Evolutionary conservation across 37 sponge, comb jelly and placozoan genomes (phyloP), one percentile per base, ranked within the genome.

Genomic region (Haliclona indistincta): DNA sequence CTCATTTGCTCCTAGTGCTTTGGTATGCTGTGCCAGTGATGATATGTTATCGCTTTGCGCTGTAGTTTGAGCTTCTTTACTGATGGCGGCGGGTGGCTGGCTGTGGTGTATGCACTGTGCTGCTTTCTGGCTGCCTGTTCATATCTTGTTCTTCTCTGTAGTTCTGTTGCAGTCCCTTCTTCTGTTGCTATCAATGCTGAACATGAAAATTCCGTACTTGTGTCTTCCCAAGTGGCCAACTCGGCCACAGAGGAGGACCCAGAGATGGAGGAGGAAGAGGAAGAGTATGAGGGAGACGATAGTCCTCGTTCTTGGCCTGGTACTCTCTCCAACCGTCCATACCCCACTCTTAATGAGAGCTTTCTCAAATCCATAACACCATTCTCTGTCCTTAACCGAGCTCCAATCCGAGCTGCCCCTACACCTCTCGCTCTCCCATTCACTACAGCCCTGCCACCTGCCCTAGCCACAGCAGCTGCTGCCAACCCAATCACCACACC

Each of bases 281-380:
- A 56, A 2, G 72, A 49, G 35, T 2, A 35, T 1, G 45, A 65
- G 45, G 38, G 56, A 7, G 56, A 7, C 28, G 4, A 28, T 7
- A 28, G 41, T 15, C 55, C 52, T 65, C 30, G 35, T 11, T 77
- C 67, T 3, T 54, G 66, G 67, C 67, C 67, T 65, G 78, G 56
- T 26, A 43, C 23, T 30, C 54, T 34, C n/a, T 22, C 49, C 23
- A 4, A 15, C 1, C 41, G 7, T 49, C 75, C 13, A 4, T 29
- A 0, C 52, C 38, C 56, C 43, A 29, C 8, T 35, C 37, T 23
- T 19, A 22, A 39, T 20, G 45, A 41, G 60, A 43, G 38, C 33
- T 49, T 4, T 37, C 43, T 13, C 28, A 54, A 38, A 32, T 37
- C 71, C 0, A 23, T 30, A 36, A 37, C 15, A 1, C 7, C 29